Percentiles rank a stretch among this genome's conserved stretches.
phyloP scores from a whole-genome alignment of 2,797 vertebrate genomes.

The Halcyon leucocephala region DNA sequence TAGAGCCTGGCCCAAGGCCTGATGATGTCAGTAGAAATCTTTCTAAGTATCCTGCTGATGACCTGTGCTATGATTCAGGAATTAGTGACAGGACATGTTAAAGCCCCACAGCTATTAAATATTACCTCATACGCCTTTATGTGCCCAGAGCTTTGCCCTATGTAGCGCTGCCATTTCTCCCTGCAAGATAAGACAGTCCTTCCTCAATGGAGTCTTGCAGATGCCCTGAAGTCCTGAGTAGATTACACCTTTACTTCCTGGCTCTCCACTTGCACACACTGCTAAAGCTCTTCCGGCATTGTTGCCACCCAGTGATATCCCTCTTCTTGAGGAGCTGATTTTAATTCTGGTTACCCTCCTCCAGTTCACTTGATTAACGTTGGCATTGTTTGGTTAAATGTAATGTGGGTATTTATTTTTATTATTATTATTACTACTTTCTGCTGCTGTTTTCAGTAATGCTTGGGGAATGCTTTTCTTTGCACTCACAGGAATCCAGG shows the following conservation, averaged over 20 bases:
- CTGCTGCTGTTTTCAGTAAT: not conserved
- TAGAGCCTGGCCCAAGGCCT: not conserved
- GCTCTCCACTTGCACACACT: not conserved
- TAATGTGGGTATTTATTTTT: not conserved
- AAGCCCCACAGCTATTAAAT: not conserved
- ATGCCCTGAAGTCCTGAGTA: not conserved
- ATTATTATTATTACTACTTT: not conserved
- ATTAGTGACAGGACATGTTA: not conserved
- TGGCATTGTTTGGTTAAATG: not conserved
- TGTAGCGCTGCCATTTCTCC: not conserved
- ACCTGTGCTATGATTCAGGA: not conserved
- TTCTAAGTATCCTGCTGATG: not conserved
- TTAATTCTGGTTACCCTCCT: not conserved
- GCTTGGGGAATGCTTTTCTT: not conserved
- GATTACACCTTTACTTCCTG: not conserved
- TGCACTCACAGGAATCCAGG: not conserved
- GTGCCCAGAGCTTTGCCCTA: not conserved
- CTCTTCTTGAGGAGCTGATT: not conserved
- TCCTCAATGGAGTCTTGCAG: not conserved
- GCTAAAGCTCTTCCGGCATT: not conserved
- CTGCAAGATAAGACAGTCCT: not conserved
- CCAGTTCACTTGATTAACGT: not conserved
- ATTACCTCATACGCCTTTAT: not conserved
- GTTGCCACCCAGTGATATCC: not conserved
- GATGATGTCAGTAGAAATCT: conserved; percentile 2